Conservation (phyloP, 1,140 invertebrate genomes). For the Ganaspis sp. region DNA sequence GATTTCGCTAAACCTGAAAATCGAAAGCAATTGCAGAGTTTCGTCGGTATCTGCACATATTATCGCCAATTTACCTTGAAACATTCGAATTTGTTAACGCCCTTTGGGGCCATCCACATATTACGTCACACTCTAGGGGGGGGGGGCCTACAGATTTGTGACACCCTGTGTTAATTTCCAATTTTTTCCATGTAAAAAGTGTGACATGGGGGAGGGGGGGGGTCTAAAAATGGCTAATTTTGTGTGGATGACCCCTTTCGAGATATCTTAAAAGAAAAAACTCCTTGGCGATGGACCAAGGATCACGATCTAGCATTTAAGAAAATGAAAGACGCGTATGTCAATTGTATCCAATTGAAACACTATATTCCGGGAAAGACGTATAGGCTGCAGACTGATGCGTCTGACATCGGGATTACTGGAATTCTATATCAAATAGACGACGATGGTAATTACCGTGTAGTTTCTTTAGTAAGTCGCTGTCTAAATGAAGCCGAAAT, state of each 20-base stretch:
- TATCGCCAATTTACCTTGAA: not conserved
- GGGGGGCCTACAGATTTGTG: too few species aligned
- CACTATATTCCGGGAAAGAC: not conserved
- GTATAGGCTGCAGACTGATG: not conserved
- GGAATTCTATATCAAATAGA: constrained; percentile 26
- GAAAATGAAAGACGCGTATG: not conserved
- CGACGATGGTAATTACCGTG: not conserved
- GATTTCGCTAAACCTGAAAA: not conserved
- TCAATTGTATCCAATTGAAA: not conserved
- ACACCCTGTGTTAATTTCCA: too few species aligned
- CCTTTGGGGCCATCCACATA: too few species aligned
- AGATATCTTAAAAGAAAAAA: not conserved
- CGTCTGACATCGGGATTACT: not conserved
- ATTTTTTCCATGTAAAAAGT: too few species aligned
- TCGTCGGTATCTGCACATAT: not conserved
- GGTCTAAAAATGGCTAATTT: too few species aligned
- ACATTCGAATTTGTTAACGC: not conserved
- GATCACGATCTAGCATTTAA: not conserved
- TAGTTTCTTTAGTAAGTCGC: constrained; percentile 4
- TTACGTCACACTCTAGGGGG: too few species aligned
- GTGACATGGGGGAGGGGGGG: too few species aligned
- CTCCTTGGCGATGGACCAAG: not conserved
- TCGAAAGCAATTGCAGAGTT: constrained; percentile 10
- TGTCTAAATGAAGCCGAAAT: not conserved
- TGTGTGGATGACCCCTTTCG: not conserved